phyloP scores from a whole-genome alignment of 2,113 vertebrate genomes.

The Brachionichthys hirsutus region DNA sequence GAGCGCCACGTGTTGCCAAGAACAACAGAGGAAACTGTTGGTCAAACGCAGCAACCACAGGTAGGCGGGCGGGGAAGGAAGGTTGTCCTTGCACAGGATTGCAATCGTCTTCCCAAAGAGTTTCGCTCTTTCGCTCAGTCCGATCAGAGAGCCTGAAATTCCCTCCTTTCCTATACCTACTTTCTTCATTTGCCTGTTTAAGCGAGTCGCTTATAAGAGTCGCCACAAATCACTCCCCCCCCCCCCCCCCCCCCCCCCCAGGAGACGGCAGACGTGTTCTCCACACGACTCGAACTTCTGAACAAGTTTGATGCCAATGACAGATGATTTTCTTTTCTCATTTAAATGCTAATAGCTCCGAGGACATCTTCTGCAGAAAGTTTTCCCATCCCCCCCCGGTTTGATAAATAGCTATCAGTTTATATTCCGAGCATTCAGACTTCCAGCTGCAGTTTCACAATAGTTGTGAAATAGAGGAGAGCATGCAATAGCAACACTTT shows the following conservation, averaged over 20 bases:
- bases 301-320: no score
- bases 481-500: background rate
- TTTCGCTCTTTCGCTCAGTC: constrained; percentile 32
- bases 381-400: constrained; percentile 2
- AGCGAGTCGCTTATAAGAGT: constrained; percentile 14
- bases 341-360: constrained; percentile 81
- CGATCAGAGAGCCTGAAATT: constrained; percentile 33
- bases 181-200: constrained; percentile 36
- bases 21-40: constrained; percentile 65
- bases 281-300: constrained; percentile 34
- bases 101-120: constrained; percentile 8
- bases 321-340: constrained; percentile 72
- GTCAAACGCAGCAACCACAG: constrained; percentile 54
- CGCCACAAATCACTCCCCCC: constrained; percentile 15
- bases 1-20: constrained; percentile 51
- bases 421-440: no score
- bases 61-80: constrained; percentile 39
- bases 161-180: constrained; percentile 14
- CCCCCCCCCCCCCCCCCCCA: no score
- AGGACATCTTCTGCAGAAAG: constrained; percentile 52
- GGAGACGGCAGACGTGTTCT: constrained; percentile 52
- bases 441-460: no score
- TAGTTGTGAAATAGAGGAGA: background rate
- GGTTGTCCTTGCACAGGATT: constrained; percentile 33
- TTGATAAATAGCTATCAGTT: background rate